Evolutionary conservation across 2,113 vertebrate genomes (phyloP), one percentile per base, ranked within the genome.

Genomic region (Halcyon senegalensis): DNA sequence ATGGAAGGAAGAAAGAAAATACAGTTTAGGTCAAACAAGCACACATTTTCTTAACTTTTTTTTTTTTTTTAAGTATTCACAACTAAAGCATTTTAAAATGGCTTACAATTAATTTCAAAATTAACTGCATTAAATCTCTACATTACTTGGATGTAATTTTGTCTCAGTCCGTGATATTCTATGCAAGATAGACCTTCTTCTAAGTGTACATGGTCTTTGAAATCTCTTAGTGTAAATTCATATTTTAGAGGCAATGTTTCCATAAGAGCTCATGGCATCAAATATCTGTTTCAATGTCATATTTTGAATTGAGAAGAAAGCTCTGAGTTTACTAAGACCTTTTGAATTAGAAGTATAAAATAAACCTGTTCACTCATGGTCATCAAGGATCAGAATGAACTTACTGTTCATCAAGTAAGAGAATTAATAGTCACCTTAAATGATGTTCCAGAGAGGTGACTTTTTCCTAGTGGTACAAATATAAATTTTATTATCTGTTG

Each of bases 1-100:
- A 88, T 0, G 0, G 3, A 6, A 0, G 9, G 33, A 25, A 35
- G 72, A 16, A 53, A 23, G 10, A 69, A 60, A 72, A 48, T 19
- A 3, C 1, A 48, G 3, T 51, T 81, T 56, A 53, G 8, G 20
- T 50, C 20, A 59, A 93, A 51, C 0, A 46, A 58, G 1, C 2
- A 10, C 2, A 51, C 1, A 4, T n/a, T n/a, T 72, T 64, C 15
- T 50, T 55, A 39, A 41, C 2, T 4, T 18, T 35, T 35, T 35
- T 35, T 35, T 74, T 60, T 25, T 7, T 33, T 24, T 24, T 10
- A 82, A 59, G 2, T 18, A 46, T 55, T 48, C 5, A 55, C 39
- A 82, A 30, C 1, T 1, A 33, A 76, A 90, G 2, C 4, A 15
- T 83, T 77, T 87, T 11, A 60, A 69, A 87, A n/a, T 16, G 23